phyloP scores from a whole-genome alignment of 2,797 vertebrate species.

The Dicrostonyx torquatus region DNA sequence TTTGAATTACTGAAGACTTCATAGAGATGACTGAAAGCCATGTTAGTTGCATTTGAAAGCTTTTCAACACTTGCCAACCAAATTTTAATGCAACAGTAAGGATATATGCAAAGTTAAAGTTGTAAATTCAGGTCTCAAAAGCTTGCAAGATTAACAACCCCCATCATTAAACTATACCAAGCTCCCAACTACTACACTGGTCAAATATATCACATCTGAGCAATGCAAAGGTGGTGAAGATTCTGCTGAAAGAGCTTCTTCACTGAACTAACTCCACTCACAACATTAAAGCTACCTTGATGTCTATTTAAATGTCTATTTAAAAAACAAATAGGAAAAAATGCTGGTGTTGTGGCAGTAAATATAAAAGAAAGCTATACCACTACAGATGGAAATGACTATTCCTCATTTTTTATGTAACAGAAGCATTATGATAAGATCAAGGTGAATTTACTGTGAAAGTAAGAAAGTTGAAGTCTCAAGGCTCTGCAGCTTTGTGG shows the following conservation, averaged over 20 bases:
- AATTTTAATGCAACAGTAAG: slow-evolving; percentile 58
- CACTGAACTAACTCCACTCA: slow-evolving; percentile 4
- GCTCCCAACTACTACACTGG: slow-evolving; percentile 44
- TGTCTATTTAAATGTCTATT: slow-evolving; percentile 38
- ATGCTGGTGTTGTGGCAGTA: not conserved
- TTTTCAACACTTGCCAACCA: not conserved
- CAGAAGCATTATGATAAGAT: not conserved
- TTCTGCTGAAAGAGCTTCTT: slow-evolving; percentile 18
- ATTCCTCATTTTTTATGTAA: not conserved
- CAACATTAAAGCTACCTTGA: slow-evolving; percentile 62
- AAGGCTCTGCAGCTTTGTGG: not conserved
- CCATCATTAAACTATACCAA: slow-evolving; percentile 60
- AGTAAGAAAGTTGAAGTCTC: slow-evolving; percentile 1
- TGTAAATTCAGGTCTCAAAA: slow-evolving; percentile 65
- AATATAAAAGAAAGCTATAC: slow-evolving; percentile 31
- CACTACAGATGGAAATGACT: not conserved
- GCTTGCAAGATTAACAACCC: slow-evolving; percentile 56
- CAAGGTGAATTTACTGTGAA: not conserved
- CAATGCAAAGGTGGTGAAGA: not conserved
- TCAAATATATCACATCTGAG: slow-evolving; percentile 54
- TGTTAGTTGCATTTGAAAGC: not conserved
- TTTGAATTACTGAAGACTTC: not conserved
- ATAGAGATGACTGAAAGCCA: not conserved
- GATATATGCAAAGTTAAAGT: slow-evolving; percentile 66
- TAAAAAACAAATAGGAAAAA: slow-evolving; percentile 40